phyloP scores from a whole-genome alignment of 2,888 invertebrate genomes.

The Polyommatus iphigenia region DNA sequence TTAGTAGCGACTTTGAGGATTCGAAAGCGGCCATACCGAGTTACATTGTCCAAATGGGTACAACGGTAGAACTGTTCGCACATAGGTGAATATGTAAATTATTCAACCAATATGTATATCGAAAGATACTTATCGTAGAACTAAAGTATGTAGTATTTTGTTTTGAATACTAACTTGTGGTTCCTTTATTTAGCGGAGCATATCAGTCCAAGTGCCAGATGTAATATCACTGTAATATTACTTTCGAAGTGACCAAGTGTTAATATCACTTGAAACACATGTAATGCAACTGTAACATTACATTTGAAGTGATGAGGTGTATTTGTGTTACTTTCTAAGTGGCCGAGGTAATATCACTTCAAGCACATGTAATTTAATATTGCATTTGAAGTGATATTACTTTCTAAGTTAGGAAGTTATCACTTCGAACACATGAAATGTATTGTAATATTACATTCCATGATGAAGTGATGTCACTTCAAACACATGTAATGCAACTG shows the following conservation, averaged over 20 bases:
- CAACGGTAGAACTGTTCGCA: conserved; percentile 30
- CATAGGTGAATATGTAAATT: conserved; percentile 27
- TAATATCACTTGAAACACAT: no score
- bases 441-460: background rate
- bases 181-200: conserved; percentile 55
- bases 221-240: background rate
- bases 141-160: conserved; percentile 42
- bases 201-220: conserved; percentile 45
- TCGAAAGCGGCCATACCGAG: background rate
- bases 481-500: background rate
- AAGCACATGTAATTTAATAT: background rate
- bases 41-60: conserved; percentile 29
- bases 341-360: background rate
- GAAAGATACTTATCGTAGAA: conserved; percentile 26
- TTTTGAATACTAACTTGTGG: conserved; percentile 41
- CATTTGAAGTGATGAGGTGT: background rate
- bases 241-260: no score
- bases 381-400: no score
- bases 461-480: background rate
- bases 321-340: no score
- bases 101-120: conserved; percentile 35
- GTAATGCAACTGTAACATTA: background rate
- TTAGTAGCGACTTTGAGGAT: background rate
- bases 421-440: background rate
- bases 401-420: no score